Base-by-base conservation (phyloP, 2,113 vertebrate genomes). In the Cebus imitator region DNA sequence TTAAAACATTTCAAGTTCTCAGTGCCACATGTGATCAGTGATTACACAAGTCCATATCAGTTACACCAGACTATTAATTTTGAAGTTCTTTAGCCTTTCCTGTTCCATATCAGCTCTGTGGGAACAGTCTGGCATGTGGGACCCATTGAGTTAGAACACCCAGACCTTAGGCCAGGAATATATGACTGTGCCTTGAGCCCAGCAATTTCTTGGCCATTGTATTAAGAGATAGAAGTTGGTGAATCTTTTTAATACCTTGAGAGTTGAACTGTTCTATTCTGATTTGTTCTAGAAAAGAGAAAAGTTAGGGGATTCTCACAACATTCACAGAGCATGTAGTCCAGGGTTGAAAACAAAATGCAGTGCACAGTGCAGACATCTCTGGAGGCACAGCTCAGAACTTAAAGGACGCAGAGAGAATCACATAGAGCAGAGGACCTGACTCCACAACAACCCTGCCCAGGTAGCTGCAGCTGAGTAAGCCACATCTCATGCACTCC, bases 1-100 rank as follows among this genome's bases (percentile, higher is more conserved):
- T 30, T 64, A 30, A 2, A 64, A 14, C 61, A 64, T 64, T 13
- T 64, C 27, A 58, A 6, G 3, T 64, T 64, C 45, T 66, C 37
- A 32, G 2, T 21, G 40, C 35, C 45, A 30, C 50, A 40, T 1
- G 5, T 32, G n/a, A 37, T 23, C 25, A 11, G 13, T 45, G 48
- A 35, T 58, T 40, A 5, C 32, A 5, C 2, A 3, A 6, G 21
- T 70, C 40, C 50, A 0, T 57, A 6, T 80, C 6, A 2, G 2
- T 32, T n/a, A 14, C 6, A 30, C 55, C 55, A 27, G 27, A 17
- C 64, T 50, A 0, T 58, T 37, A 43, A 32, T 70, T 90, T 55
- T 40, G 66, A 86, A 13, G 17, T 58, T 13, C 35, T 16, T 16
- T 25, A 35, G 16, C 35, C 25, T 25, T 50, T 70, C 68, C 57